Evolutionary conservation across 2,888 invertebrate genomes (phyloP), one percentile per base, ranked within the genome.

Genomic region (Thyatira batis): DNA sequence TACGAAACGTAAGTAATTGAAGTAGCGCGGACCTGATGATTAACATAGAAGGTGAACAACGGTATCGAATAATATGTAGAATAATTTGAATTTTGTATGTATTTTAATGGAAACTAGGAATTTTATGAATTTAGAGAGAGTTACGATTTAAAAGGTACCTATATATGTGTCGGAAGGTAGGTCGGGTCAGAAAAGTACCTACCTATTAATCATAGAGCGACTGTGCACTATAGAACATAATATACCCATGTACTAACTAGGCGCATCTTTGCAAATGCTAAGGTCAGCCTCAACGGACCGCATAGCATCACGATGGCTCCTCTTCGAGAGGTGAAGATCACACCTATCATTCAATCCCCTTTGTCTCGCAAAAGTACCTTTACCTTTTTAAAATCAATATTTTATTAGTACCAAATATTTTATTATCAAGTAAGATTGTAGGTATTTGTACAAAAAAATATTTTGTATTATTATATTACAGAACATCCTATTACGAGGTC

Each of bases 231-330:
- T 58, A 63, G 59, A 63, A 49, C 20, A 17, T n/a, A n/a, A 9
- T 27, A 9, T 11, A 28, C 17, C 17, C 27, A 48, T 27, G 20
- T 50, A 20, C 20, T 21, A 50, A 44, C 45, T 52, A 39, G 49
- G 56, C 58, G 57, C 55, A 53, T 60, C 53, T 58, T n/a, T 53
- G 58, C 54, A 85, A 85, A 87, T 87, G 87, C 78, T 86, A 87
- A 87, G 87, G 87, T 82, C 84, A 72, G 57, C 54, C 60, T 61
- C 57, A 64, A 69, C 58, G 75, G 78, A 80, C 79, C 61, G 78
- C 82, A 82, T 84, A 79, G 67, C 72, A 76, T 82, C 79, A 78
- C 82, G 83, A 79, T 73, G 66, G 63, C 61, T 66, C 58, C 63
- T 52, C 54, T 57, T 50, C 50, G 60, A 64, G 68, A 72, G 68